Conservation (phyloP, 2,797 vertebrate genomes). For the Crocidura indochinensis region DNA sequence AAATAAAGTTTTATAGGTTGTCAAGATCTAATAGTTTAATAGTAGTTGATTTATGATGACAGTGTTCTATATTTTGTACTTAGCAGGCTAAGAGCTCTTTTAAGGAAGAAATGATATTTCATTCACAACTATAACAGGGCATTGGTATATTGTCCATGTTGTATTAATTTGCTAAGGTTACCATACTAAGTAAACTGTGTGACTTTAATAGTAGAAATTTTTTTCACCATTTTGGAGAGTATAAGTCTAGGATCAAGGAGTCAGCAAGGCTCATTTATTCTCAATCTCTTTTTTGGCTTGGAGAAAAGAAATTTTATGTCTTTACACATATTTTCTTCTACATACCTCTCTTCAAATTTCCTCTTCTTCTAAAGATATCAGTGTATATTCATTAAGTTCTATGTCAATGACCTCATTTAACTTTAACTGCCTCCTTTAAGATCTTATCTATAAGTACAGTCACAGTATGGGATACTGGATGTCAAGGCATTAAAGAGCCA, state of each 20-base stretch:
- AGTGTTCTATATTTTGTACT: not conserved
- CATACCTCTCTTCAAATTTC: not conserved
- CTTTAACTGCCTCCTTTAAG: conserved; percentile 21
- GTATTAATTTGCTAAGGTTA: not conserved
- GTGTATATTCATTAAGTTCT: not conserved
- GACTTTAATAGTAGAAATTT: conserved; percentile 20
- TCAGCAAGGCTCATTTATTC: not conserved
- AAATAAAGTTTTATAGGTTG: not conserved
- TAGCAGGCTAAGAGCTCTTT: not conserved
- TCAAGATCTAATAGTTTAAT: not conserved
- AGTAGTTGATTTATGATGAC: not conserved
- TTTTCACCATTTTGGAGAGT: conserved; percentile 43
- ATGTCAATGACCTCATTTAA: conserved; percentile 10
- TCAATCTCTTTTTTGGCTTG: conserved; percentile 22
- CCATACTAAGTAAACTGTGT: not conserved
- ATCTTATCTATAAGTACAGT: not conserved
- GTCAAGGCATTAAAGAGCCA: not conserved
- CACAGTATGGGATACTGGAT: not conserved
- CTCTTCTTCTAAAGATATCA: not conserved
- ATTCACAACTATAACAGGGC: not conserved
- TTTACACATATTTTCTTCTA: not conserved
- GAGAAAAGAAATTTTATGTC: not conserved
- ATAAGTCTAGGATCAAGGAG: conserved; percentile 29
- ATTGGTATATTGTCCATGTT: not conserved
- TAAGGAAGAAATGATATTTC: not conserved